Base-by-base conservation (phyloP, 2,797 vertebrate species). In the Poecilia wingei region DNA sequence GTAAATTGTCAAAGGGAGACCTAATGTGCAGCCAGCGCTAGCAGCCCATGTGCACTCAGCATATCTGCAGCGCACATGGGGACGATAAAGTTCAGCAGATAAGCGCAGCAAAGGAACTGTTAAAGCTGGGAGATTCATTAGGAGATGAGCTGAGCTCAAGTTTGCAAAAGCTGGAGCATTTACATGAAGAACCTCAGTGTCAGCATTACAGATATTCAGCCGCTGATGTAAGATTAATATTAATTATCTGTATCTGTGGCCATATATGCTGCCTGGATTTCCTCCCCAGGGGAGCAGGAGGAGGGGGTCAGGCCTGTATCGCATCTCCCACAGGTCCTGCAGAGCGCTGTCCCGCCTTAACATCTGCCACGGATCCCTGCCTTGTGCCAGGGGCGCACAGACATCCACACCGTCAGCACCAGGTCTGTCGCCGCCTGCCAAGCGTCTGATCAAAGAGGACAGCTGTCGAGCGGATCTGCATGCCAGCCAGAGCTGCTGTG, bases 381-480 rank as follows among this genome's bases (percentile, higher is more conserved):
- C 70, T 76, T 7, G 79, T 81, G 92, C 90, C 89, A 90, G 89
- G 76, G 85, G 76, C 77, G 70, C 89, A 88, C 85, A 87, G 77
- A 79, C 89, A 80, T 80, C 86, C 84, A 71, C 61, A 79, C 79
- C 80, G 75, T 51, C 76, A 57, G 82, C 81, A 77, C 28, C 74
- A 61, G 86, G 75, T 82, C 81, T 51, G 82, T 7, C 1, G 2
- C 84, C 61, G 82, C 87, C 79, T 91, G 91, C 92, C 92, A 94
- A 90, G 86, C 80, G 68, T 81, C 84, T 88, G 89, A 94, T 94
- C 93, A 95, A 93, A 93, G 88, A 79, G 82, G 91, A 88, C 89
- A 95, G 89, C 92, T 93, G 92, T 89, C 84, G 61, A 78, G 82
- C 13, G 43, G 74, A 77, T 84, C 78, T 70, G 77, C 70, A 72